Evolutionary conservation across 2,888 invertebrate species (phyloP).

Genomic region (Anorthoa munda): DNA sequence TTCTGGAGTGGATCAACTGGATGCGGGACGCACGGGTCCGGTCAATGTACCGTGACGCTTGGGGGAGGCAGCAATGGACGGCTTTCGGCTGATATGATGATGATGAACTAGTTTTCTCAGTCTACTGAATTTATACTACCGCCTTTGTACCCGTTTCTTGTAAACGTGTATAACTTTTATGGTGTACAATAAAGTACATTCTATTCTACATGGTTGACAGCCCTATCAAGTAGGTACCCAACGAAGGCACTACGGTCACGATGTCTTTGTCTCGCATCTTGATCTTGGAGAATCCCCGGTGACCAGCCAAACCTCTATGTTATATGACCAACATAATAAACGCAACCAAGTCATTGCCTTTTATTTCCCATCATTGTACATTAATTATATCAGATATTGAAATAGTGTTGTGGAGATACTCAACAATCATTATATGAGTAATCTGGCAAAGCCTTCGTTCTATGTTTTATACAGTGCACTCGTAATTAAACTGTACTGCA

Average conservation of each 20-base stretch:
- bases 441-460: slow-evolving; percentile 19
- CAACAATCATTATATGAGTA: slow-evolving; percentile 34
- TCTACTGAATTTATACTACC: too few species aligned
- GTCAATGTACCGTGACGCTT: too few species aligned
- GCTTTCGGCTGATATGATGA: too few species aligned
- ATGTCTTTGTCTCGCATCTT: slow-evolving; percentile 63
- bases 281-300: slow-evolving; percentile 70
- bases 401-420: slow-evolving; percentile 25
- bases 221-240: slow-evolving; percentile 45
- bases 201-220: slow-evolving; percentile 21
- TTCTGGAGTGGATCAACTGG: too few species aligned
- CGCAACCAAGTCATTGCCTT: slow-evolving; percentile 52
- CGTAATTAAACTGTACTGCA: slow-evolving; percentile 11
- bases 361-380: slow-evolving; percentile 50
- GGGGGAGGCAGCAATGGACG: too few species aligned
- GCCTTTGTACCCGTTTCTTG: too few species aligned
- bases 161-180: too few species aligned
- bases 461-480: neutral
- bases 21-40: too few species aligned
- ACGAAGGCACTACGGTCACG: slow-evolving; percentile 20
- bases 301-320: slow-evolving; percentile 65
- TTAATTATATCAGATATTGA: slow-evolving; percentile 20
- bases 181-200: too few species aligned
- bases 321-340: slow-evolving; percentile 61
- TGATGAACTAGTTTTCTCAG: too few species aligned